Evolutionary conservation across 2,888 invertebrate genomes (phyloP), one percentile per base, ranked within the genome.

Genomic region (Fragum fragum): DNA sequence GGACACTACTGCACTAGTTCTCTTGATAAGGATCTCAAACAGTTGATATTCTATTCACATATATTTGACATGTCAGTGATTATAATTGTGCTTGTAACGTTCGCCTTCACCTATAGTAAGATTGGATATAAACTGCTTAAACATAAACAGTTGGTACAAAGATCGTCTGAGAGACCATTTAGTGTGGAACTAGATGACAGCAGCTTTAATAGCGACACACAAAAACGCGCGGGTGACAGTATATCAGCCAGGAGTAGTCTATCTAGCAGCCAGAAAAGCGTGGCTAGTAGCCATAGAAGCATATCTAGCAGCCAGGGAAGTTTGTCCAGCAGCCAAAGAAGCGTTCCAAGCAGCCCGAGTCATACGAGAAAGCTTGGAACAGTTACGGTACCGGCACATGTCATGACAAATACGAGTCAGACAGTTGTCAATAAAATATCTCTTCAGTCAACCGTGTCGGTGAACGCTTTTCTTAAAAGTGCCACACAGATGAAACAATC

Each of bases 1-100:
- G 82, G 82, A 28, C 69, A 76, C 57, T 79, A 83, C 36, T 83
- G 82, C 18, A 83, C 82, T 6, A 79, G 59, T 55, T 79, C 79
- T 14, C 61, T 75, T 23, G 61, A 75, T 11, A 28, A 59, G 23
- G 68, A 73, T 28, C 69, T 76, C n/a, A 53, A 70, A n/a, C 11
- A 52, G 2, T 9, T 79, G 6, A 72, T 79, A 0, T 53, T 69
- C 11, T 47, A 69, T 14, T 79, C 76, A 6, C 76, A 79, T 52
- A 21, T 75, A 0, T 26, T 79, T 26, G 82, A 83, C 29, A 59
- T 63, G 0, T 21, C 66, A 5, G 39, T 73, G 9, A 71, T 79
- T 1, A 21, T 63, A 0, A 11, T 55, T 5, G 59, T 76, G 16
- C 52, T 83, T n/a, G 23, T 79, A 18, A 79, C 76, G 23, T 83